phyloP scores from a whole-genome alignment of 2,888 invertebrate genomes.

The Taphrorychus bicolor region DNA sequence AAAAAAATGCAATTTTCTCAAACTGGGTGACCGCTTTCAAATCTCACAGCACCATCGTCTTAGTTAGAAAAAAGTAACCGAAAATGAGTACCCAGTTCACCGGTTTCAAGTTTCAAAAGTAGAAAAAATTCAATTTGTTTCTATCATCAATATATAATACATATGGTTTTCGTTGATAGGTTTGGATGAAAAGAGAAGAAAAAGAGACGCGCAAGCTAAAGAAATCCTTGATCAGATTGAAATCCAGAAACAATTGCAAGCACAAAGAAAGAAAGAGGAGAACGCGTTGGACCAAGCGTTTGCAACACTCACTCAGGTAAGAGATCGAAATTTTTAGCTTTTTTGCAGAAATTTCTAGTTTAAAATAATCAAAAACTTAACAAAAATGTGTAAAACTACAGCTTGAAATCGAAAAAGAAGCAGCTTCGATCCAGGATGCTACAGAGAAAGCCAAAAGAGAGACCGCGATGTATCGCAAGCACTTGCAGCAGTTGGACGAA shows the following conservation, averaged over 20 bases:
- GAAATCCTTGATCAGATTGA: conserved; percentile 55
- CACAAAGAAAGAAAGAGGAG: conserved; percentile 53
- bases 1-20: no score
- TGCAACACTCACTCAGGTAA: conserved; percentile 47
- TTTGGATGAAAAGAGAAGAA: conserved; percentile 45
- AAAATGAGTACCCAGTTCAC: no score
- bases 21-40: no score
- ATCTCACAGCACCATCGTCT: no score
- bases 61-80: no score
- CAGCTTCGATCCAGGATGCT: conserved; percentile 43
- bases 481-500: conserved; percentile 52
- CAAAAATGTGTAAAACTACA: no score
- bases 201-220: conserved; percentile 48
- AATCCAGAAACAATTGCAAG: conserved; percentile 49
- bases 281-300: conserved; percentile 52
- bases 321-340: background rate
- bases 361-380: background rate
- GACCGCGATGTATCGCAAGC: conserved; percentile 51
- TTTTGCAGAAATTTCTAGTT: background rate
- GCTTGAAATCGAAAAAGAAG: conserved; percentile 53
- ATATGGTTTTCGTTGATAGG: no score
- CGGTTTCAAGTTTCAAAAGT: no score
- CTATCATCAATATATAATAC: no score
- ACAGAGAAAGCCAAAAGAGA: conserved; percentile 50
- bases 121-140: no score